These are phyloP conservation scores for Formica selysi DNA, from an alignment of 1,140 invertebrate species.

Conservation along the genomic window DNA sequence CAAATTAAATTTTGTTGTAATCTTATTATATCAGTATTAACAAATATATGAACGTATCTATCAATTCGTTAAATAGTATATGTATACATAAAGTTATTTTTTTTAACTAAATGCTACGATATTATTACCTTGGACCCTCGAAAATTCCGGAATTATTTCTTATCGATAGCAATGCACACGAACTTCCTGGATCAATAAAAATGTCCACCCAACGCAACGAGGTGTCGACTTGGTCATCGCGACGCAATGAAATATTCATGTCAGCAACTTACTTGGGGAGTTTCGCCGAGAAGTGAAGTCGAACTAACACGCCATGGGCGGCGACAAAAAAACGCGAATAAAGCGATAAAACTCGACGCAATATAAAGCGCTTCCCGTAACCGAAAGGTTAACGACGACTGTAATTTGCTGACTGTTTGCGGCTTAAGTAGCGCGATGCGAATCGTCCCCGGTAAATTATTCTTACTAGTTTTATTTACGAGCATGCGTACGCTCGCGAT, in stretches of 20 bases:
- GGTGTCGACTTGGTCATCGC: slow-evolving; percentile 56
- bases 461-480: slow-evolving; percentile 52
- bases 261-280: slow-evolving; percentile 39
- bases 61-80: background rate
- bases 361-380: slow-evolving; percentile 6
- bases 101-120: background rate
- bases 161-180: background rate
- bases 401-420: slow-evolving; percentile 58
- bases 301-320: background rate
- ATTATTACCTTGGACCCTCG: background rate
- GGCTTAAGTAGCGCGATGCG: slow-evolving; percentile 43
- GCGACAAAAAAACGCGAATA: slow-evolving; percentile 45
- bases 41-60: background rate
- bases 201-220: slow-evolving; percentile 11
- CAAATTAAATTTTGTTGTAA: slow-evolving; percentile 6
- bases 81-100: background rate
- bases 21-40: background rate
- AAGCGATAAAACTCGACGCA: slow-evolving; percentile 53
- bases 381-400: slow-evolving; percentile 53
- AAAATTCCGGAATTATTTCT: slow-evolving; percentile 35
- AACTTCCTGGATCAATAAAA: slow-evolving; percentile 45
- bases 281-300: slow-evolving; percentile 48
- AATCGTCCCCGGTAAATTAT: slow-evolving; percentile 32
- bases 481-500: slow-evolving; percentile 24
- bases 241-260: slow-evolving; percentile 70